Evolutionary conservation across 2,888 invertebrate species (phyloP), one percentile per base, ranked within the genome.

Genomic region (Thereva nobilitata): DNA sequence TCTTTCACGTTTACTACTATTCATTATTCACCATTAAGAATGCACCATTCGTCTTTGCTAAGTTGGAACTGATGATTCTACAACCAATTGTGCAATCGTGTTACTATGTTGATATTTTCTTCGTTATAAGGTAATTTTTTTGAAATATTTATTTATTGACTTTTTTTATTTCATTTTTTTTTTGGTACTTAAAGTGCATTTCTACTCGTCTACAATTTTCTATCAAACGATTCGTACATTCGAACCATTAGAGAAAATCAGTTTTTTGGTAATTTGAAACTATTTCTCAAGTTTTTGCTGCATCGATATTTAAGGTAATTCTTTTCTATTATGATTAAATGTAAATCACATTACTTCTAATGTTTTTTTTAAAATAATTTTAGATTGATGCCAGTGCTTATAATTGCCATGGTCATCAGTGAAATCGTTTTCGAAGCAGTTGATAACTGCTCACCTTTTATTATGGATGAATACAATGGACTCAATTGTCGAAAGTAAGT

Each of bases 91-190:
- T 75, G 52, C 76, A 77, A 64, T 72, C 77, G 5, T 74, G 74
- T 54, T 76, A 75, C 64, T 76, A 76, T 68, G 77, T 77, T 54
- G 77, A 77, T 64, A 72, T 76, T 1, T 77, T 77, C 69, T 77
- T 77, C 65, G 73, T 75, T 12, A 75, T 77, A 41, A 77, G 77
- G 77, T 77, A 34, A 50, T 54, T 49, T 38, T 65, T 41, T 52
- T 52, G 1, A 45, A 35, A 6, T 65, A 7, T 34, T 45, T 37
- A 23, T 47, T 66, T 41, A 53, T 10, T 52, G 4, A 44, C 8
- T 8, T 52, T 52, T 5, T 52, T 52, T 12, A 7, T 23, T 54
- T 40, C n/a, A 7, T 42, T 35, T 52, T 42, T 9, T 37, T 37
- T 12, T 12, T 44, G 9, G 5, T 12, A 52, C 12, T 71, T 68